Evolutionary conservation across 1,140 invertebrate genomes (phyloP).

Genomic region (Drosophila insularis): DNA sequence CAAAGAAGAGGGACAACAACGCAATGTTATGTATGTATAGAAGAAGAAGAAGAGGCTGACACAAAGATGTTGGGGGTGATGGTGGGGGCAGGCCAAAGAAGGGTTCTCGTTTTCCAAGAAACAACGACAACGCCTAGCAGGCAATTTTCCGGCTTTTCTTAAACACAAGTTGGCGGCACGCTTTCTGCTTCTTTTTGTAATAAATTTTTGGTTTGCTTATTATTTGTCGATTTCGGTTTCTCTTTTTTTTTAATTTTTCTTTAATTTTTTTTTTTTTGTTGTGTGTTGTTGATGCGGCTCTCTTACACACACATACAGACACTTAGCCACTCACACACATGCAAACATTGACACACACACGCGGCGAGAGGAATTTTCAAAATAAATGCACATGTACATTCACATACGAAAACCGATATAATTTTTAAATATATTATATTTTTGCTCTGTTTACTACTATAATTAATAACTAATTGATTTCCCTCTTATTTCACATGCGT

Average conservation of each 20-base stretch:
- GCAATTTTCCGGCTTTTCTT: slow-evolving; percentile 73
- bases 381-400: no score
- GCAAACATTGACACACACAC: slow-evolving; percentile 29
- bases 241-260: slow-evolving; percentile 44
- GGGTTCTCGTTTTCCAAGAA: slow-evolving; percentile 19
- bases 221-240: slow-evolving; percentile 75
- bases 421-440: no score
- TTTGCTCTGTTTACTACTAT: no score
- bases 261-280: slow-evolving; percentile 28
- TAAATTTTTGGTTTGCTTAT: slow-evolving; percentile 50
- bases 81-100: slow-evolving; percentile 11
- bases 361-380: slow-evolving; percentile 16
- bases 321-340: slow-evolving; percentile 37
- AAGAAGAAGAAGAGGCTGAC: not conserved
- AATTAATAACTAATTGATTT: no score
- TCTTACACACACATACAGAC: slow-evolving; percentile 49
- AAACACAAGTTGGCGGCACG: slow-evolving; percentile 44
- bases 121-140: slow-evolving; percentile 61
- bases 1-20: slow-evolving; percentile 1
- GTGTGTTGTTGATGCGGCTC: slow-evolving; percentile 53
- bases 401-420: no score
- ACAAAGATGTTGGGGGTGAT: slow-evolving; percentile 15
- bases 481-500: no score
- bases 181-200: slow-evolving; percentile 51
- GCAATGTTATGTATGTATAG: not conserved